These are phyloP conservation scores for Schlechtendalia chinensis DNA, from an alignment of 1,140 invertebrate genomes.

Conservation along the genomic window DNA sequence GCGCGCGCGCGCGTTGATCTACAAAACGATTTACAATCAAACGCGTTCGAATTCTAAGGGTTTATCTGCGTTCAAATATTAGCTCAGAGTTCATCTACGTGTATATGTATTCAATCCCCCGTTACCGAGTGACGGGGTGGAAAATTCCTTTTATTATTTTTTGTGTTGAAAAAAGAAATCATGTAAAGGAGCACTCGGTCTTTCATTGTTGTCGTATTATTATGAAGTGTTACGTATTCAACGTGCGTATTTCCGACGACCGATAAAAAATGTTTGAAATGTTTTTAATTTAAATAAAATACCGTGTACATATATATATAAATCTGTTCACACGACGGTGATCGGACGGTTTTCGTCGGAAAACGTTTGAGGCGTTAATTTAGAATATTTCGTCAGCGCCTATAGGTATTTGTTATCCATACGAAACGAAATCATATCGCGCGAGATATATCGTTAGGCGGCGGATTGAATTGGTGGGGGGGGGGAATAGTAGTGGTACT, in stretches of 20 bases:
- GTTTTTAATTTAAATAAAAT: neutral
- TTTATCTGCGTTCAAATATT: slow-evolving; percentile 27
- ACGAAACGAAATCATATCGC: too few relatives aligned
- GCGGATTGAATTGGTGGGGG: too few relatives aligned
- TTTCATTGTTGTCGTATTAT: neutral
- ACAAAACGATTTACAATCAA: neutral
- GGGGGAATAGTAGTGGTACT: too few relatives aligned
- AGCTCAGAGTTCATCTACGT: neutral
- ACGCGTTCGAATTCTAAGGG: neutral
- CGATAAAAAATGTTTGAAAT: neutral
- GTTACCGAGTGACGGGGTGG: neutral
- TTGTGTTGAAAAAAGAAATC: neutral
- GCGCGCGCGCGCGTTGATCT: neutral
- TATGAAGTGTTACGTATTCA: neutral
- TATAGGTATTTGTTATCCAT: too few relatives aligned
- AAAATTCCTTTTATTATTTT: neutral
- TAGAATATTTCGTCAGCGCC: too few relatives aligned
- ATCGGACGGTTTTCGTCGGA: too few relatives aligned
- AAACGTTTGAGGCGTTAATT: too few relatives aligned
- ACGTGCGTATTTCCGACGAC: neutral
- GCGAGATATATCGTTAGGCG: too few relatives aligned
- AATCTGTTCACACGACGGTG: neutral
- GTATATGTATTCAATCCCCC: neutral
- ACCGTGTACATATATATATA: neutral
- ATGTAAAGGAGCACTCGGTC: neutral